A percentile compares a stretch with the other conserved stretches of the same genome.
phyloP scores from a whole-genome alignment of 2,888 invertebrate species.

The Cryptus armator region DNA sequence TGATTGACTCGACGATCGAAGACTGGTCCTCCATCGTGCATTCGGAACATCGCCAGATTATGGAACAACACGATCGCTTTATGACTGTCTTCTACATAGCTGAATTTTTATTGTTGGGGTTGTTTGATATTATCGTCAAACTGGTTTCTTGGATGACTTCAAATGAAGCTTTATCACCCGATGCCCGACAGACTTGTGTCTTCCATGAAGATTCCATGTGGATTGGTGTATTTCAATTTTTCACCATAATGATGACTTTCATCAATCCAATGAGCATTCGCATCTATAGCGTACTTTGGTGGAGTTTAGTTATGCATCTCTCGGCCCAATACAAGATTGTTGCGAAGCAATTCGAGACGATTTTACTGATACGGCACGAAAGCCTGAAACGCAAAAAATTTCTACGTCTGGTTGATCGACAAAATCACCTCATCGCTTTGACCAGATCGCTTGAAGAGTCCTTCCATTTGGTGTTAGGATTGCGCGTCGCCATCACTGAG shows the following conservation, averaged over 20 bases:
- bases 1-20: neutral
- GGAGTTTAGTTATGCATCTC: conserved; percentile 1
- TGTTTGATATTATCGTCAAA: neutral
- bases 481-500: neutral
- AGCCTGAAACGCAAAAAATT: neutral
- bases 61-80: neutral
- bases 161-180: neutral
- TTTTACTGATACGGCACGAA: neutral
- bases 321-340: conserved; percentile 1
- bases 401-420: neutral
- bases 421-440: conserved; percentile 4
- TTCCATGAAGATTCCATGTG: neutral
- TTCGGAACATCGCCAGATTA: neutral
- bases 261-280: neutral
- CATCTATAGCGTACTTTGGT: neutral
- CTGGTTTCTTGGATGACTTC: neutral
- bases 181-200: neutral
- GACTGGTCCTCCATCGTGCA: neutral
- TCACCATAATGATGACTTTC: neutral
- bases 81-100: neutral
- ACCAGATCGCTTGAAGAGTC: neutral
- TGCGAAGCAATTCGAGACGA: neutral
- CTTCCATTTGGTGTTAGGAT: neutral
- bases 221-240: neutral
- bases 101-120: neutral